A percentile compares a stretch with the other conserved stretches of the same genome.
Conservation (phyloP, 2,797 vertebrate species). For the Cyprinodon diabolis region DNA sequence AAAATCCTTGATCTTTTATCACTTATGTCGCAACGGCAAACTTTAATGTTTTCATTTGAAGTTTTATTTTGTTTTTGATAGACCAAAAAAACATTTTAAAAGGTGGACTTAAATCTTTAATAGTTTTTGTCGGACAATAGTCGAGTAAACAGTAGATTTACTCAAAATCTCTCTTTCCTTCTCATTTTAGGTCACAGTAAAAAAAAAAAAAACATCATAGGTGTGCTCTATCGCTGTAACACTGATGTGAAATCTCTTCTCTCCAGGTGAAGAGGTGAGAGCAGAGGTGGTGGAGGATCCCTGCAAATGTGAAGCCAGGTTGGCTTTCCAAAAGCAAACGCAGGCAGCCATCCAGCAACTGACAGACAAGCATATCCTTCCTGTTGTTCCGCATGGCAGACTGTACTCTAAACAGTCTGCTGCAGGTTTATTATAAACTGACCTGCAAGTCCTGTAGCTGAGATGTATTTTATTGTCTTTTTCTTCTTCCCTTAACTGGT, state of each 20-base stretch:
- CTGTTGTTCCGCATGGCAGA: conserved; percentile 43
- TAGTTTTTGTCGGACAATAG: conserved; percentile 51
- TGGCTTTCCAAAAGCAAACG: conserved; percentile 88
- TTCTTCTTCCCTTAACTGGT: conserved; percentile 67
- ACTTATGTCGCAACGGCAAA: neutral
- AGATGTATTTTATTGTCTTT: neutral
- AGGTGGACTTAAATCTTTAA: conserved; percentile 22
- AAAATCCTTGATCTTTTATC: neutral
- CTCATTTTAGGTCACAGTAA: neutral
- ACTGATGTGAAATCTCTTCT: conserved; percentile 60
- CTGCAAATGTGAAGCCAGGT: conserved; percentile 89
- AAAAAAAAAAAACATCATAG: conserved; percentile 6
- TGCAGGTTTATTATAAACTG: conserved; percentile 5
- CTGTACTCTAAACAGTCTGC: neutral
- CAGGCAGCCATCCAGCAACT: conserved; percentile 86
- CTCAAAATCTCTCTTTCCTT: conserved; percentile 16
- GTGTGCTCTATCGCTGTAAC: conserved; percentile 36
- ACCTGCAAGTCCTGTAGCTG: conserved; percentile 5
- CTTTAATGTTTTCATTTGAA: neutral
- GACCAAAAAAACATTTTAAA: neutral
- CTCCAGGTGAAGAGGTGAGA: conserved; percentile 77
- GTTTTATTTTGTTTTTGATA: neutral
- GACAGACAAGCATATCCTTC: conserved; percentile 93
- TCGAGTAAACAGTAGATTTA: conserved; percentile 32
- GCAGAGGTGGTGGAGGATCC: conserved; percentile 79